phyloP scores from a whole-genome alignment of 2,113 vertebrate species.

The Coturnix japonica region DNA sequence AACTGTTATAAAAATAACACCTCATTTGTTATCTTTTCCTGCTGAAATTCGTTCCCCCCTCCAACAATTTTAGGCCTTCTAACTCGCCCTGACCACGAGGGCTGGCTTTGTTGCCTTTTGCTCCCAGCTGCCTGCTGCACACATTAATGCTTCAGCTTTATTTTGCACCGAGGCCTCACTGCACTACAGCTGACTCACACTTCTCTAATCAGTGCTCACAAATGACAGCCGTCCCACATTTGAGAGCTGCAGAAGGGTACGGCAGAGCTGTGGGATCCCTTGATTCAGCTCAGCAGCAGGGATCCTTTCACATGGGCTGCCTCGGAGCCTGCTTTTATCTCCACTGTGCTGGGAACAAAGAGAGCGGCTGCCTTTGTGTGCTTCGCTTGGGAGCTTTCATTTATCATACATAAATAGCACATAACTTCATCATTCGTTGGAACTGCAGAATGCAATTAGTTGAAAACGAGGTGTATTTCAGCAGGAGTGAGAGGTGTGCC shows the following conservation, averaged over 20 bases:
- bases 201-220: neutral
- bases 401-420: neutral
- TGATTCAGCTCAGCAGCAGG: conserved; percentile 5
- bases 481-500: neutral
- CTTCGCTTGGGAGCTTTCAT: neutral
- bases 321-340: conserved; percentile 27
- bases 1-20: neutral
- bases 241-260: neutral
- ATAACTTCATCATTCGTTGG: neutral
- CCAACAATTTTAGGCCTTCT: neutral
- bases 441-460: neutral
- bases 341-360: conserved; percentile 43
- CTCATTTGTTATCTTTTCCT: neutral
- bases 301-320: neutral
- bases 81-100: neutral
- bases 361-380: neutral
- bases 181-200: neutral
- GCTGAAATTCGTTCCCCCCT: neutral
- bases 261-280: conserved; percentile 26
- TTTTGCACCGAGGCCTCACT: rapidly evolving
- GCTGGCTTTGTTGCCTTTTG: neutral
- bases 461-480: neutral
- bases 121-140: rapidly evolving
- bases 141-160: neutral
- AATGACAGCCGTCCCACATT: neutral